Percentiles rank a stretch among this genome's conserved stretches.
Conservation (phyloP, 64 coral and sea anemone genomes). For the Pachyseris speciosa region DNA sequence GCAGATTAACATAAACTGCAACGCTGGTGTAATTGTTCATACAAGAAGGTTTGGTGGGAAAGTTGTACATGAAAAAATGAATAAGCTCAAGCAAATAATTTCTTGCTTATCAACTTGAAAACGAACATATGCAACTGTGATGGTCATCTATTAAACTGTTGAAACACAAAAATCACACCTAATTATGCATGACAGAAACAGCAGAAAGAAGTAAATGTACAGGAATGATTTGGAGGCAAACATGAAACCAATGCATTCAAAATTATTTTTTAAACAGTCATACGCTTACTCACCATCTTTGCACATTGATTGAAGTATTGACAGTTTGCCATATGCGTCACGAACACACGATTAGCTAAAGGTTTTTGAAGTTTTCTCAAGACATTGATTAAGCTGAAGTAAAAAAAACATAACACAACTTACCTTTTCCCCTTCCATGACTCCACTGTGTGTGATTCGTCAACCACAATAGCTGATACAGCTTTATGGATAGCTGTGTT, state of each 20-base stretch:
- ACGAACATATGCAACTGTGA: not conserved
- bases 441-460: constrained; percentile 2
- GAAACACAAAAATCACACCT: not conserved
- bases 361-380: not conserved
- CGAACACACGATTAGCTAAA: not conserved
- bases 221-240: not conserved
- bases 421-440: constrained; percentile 5
- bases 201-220: not conserved
- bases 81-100: not conserved
- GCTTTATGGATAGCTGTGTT: not conserved
- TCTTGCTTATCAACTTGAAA: not conserved
- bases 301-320: not conserved
- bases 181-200: not conserved
- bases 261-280: not conserved
- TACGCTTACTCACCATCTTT: not conserved
- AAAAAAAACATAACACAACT: not conserved
- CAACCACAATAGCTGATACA: not conserved
- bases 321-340: not conserved
- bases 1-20: not conserved
- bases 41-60: not conserved
- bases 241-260: not conserved
- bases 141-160: not conserved
- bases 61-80: not conserved
- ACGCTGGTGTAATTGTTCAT: not conserved
- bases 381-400: not conserved